Base-by-base conservation (phyloP, 92 coral and sea anemone species). In the Palythoa grandis region DNA sequence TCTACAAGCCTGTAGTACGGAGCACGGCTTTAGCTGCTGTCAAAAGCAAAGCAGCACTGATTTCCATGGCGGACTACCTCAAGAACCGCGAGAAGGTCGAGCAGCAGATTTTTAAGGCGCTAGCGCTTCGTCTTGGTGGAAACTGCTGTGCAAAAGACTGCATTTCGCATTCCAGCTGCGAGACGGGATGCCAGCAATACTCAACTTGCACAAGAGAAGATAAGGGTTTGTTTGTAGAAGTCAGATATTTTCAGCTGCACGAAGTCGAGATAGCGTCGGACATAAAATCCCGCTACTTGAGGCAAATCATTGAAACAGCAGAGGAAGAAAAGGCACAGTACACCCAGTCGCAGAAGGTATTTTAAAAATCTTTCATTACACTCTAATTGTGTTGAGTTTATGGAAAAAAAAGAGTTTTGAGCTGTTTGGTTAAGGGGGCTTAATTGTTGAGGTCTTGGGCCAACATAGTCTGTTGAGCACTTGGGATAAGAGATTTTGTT, bases 201-300 rank as follows among this genome's bases (percentile, higher is more conserved):
- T 20, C 83, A 57, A 73, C 40, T 14, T 95, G 98, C 63, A 92
- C 76, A 17, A 78, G 65, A 50, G 67, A 76, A 17, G 93, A 95
- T 52, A 95, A 91, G 50, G 98, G 98, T 53, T 76, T 95, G 38
- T 95, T 95, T 22, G 95, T 95, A 57, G 98, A 95, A 19, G 89
- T 92, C 57, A 71, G 93, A 29, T 95, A 94, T 82, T 95, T 95
- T 79, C 98, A 95, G 83, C 84, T 95, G 22, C 95, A 92, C 35
- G 93, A 84, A 38, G 91, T 95, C 29, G 98, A 94, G 69, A 89
- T 95, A 17, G 92, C 93, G 39, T 84, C 90, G 16, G 98, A 92
- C 54, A 92, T 95, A 4, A 95, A 95, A 73, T 88, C 91, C 76
- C 91, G 95, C 20, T 95, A 94, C 66, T 76, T 95, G 70, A 89